Base-by-base conservation (phyloP, 2,888 invertebrate species). In the Cyaniris semiargus region DNA sequence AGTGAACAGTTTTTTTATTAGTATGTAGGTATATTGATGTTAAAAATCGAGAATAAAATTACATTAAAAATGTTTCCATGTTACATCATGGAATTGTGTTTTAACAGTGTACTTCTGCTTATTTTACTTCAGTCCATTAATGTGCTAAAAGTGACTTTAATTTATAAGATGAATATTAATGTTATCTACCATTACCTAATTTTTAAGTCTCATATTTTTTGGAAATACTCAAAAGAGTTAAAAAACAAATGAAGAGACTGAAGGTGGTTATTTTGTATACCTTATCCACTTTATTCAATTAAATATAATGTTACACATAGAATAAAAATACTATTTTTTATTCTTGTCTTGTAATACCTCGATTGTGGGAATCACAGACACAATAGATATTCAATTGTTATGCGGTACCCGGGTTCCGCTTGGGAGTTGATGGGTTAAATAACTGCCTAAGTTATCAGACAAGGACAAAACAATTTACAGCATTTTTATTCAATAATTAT, bases 131-230 rank as follows among this genome's bases (percentile, higher is more conserved):
- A 23, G 10, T 58, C 21, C 58, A 58, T 21, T 21, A 23, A 3
- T 10, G 7, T 58, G 58, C 58, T 58, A 21, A 1, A 58, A 3
- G 4, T 58, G 21, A 21, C 18, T 58, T 53, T 1, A n/a, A 53
- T 53, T n/a, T 56, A 6, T 56, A n/a, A 56, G 5, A 58, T 18
- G 1, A 3, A 60, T 23, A 60, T 3, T 27, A 66, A 27, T 31
- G 15, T 66, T 66, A 66, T 15, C 66, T 66, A 66, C 6, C 66
- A 31, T 66, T 66, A 66, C 66, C 27, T 66, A 66, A 66, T 15
- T 31, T 27, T 66, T 66, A 66, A 27, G 66, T 66, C 66, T 66
- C 23, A 27, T 66, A 27, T 66, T 66, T 66, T 66, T 27, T 66
- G 66, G 15, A 66, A 15, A 66, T 66, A 66, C 60, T 27, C 8